Conservation (phyloP, 2,888 invertebrate genomes). For the Apodemia mormo region DNA sequence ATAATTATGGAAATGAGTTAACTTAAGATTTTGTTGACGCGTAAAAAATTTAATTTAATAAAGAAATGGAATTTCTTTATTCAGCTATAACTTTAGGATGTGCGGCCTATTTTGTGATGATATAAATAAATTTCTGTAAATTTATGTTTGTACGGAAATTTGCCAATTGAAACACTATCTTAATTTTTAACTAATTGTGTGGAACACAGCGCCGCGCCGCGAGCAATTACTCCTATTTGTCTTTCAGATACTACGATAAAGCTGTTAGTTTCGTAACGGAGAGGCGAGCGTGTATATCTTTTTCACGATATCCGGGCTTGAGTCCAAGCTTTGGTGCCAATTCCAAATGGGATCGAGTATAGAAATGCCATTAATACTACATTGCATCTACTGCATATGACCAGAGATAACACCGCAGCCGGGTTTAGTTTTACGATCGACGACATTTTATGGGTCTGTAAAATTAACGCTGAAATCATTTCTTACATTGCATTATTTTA, state of each 20-base stretch:
- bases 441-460: background rate
- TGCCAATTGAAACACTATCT: no score
- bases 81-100: no score
- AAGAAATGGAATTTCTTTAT: no score
- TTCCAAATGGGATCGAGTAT: constrained; percentile 2
- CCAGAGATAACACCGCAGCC: background rate
- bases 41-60: no score
- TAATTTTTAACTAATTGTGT: no score
- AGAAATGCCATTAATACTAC: constrained; percentile 17
- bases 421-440: background rate
- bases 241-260: background rate
- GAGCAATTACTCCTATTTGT: constrained; percentile 1
- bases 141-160: no score
- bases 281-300: constrained; percentile 11
- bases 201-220: background rate
- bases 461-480: background rate
- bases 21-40: no score
- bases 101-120: no score
- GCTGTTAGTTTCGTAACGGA: constrained; percentile 3
- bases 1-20: no score
- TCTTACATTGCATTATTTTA: background rate
- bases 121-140: no score
- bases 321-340: constrained; percentile 12
- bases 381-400: background rate
- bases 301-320: constrained; percentile 15